A percentile compares a stretch with the other conserved stretches of the same genome.
These are phyloP conservation scores for Mesorhabditis spiculigera DNA, from an alignment of 2,888 invertebrate species.

Conservation along the genomic window DNA sequence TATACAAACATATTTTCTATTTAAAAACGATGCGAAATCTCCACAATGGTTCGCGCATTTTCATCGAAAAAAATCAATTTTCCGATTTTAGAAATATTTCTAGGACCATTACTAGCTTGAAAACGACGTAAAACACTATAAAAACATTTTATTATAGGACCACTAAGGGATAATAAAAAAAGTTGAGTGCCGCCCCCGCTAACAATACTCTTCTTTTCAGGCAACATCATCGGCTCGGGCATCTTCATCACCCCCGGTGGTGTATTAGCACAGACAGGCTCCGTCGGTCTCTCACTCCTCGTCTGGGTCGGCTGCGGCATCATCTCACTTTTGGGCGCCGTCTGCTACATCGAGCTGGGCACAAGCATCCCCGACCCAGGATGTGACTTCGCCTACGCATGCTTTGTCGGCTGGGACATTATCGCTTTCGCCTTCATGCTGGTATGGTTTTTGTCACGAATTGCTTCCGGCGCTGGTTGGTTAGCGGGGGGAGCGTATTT, in stretches of 20 bases:
- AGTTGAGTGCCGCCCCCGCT: neutral
- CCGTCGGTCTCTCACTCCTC: conserved; percentile 73
- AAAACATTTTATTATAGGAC: neutral
- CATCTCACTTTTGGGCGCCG: conserved; percentile 73
- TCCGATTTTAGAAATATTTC: too few species aligned
- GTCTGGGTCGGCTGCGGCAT: conserved; percentile 77
- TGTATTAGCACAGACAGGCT: conserved; percentile 59
- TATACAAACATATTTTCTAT: too few species aligned
- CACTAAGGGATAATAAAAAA: neutral
- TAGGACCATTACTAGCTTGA: too few species aligned
- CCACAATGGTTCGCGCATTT: too few species aligned
- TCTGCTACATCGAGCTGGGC: conserved; percentile 84
- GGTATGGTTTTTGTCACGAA: conserved; percentile 8
- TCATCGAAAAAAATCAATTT: too few species aligned
- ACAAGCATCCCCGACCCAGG: conserved; percentile 70
- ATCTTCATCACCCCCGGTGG: conserved; percentile 47
- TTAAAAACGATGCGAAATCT: too few species aligned
- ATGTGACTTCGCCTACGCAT: conserved; percentile 55
- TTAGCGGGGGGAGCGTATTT: too few species aligned
- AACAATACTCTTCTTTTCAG: conserved; percentile 17
- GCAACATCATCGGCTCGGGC: conserved; percentile 47
- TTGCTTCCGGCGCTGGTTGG: too few species aligned
- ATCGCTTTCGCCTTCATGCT: conserved; percentile 42
- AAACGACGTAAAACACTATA: too few species aligned
- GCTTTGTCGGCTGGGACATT: conserved; percentile 35